A percentile compares a stretch with the other conserved stretches of the same genome.
Evolutionary conservation across 1,140 invertebrate genomes (phyloP).

Genomic region (Phenacoccus solenopsis): DNA sequence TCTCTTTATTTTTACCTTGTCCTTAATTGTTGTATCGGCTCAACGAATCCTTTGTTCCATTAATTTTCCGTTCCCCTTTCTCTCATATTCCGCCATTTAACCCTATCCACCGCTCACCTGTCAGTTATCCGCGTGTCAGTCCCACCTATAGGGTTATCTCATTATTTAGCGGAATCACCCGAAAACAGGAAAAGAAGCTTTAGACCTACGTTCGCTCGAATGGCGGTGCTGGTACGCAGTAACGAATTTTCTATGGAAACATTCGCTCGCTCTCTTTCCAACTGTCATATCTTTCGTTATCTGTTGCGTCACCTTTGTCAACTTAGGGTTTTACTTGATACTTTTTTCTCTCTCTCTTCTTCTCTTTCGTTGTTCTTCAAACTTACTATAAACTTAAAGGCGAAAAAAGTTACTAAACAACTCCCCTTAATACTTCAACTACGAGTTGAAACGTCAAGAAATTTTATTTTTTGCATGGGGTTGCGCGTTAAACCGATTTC

Average conservation of each 20-base stretch:
- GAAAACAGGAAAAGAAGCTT: not conserved
- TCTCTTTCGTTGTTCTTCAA: no score
- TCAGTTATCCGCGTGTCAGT: not conserved
- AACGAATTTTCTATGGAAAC: not conserved
- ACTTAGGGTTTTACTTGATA: not conserved
- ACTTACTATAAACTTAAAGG: not conserved
- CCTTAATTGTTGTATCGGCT: conserved; percentile 1
- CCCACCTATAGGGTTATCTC: not conserved
- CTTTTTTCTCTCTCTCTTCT: not conserved
- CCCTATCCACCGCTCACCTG: not conserved
- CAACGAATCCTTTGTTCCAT: conserved; percentile 1
- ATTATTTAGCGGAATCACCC: not conserved
- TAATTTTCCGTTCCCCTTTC: not conserved
- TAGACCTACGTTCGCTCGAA: not conserved
- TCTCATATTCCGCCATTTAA: not conserved
- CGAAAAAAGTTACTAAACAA: no score
- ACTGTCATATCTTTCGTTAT: not conserved
- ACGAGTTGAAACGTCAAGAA: no score
- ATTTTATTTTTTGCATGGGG: no score
- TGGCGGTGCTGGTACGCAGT: not conserved
- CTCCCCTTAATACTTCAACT: no score
- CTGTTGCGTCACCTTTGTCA: not conserved
- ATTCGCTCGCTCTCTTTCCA: not conserved
- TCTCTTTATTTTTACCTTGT: not conserved
- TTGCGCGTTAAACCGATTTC: no score